A percentile compares a stretch with the other conserved stretches of the same genome.
Evolutionary conservation across 2,888 invertebrate species (phyloP).

Genomic region (Helleia helle): DNA sequence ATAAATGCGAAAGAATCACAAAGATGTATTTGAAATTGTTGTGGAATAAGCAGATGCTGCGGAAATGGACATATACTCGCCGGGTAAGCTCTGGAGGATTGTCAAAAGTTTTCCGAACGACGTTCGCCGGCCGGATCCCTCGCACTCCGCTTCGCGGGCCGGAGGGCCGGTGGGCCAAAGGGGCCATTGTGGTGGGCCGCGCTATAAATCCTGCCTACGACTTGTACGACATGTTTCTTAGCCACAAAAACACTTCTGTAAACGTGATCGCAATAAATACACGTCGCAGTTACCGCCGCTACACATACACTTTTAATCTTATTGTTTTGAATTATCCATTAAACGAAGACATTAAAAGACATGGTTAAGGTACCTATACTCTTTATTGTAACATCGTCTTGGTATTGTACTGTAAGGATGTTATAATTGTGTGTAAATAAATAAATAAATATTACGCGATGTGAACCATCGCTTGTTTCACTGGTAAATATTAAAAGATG

Average conservation of each 20-base stretch:
- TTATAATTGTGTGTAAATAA: no score
- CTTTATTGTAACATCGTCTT: no score
- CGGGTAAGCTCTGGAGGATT: slow-evolving; percentile 26
- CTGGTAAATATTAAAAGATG: no score
- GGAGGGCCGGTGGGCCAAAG: no score
- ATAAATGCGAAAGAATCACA: no score
- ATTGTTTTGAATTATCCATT: slow-evolving; percentile 7
- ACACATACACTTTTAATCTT: slow-evolving; percentile 6
- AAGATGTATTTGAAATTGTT: not conserved
- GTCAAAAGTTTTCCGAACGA: slow-evolving; percentile 45
- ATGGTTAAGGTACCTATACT: no score
- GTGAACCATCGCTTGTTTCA: no score
- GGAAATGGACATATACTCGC: slow-evolving; percentile 3
- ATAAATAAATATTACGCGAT: no score
- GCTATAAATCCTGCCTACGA: slow-evolving; percentile 23
- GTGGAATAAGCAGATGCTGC: slow-evolving; percentile 3
- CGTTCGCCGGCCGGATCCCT: slow-evolving; percentile 28
- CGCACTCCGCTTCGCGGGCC: slow-evolving; percentile 23
- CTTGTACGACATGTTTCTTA: slow-evolving; percentile 12
- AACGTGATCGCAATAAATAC: slow-evolving; percentile 16
- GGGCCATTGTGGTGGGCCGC: slow-evolving; percentile 22
- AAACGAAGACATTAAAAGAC: not conserved
- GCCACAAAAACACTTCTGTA: slow-evolving; percentile 15
- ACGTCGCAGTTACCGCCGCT: slow-evolving; percentile 6
- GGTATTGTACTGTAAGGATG: no score